These are phyloP conservation scores for Eumerus sabulonum DNA, from an alignment of 2,888 invertebrate genomes.

Conservation along the genomic window DNA sequence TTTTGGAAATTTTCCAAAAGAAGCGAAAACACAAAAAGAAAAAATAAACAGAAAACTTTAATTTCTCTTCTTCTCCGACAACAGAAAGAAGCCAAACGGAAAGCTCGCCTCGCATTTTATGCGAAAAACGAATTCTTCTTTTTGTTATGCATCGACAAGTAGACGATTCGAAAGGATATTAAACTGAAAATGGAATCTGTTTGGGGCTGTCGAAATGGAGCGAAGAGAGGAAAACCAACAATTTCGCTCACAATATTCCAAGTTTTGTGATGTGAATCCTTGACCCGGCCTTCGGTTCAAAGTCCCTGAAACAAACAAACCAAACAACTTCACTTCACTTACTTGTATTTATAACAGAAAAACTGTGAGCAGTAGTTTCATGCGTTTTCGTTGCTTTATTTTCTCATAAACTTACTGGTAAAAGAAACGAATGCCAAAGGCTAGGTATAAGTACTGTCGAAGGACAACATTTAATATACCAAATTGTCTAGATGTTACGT, in stretches of 20 bases:
- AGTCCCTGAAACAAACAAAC: conserved; percentile 1
- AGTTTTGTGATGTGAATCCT: conserved; percentile 19
- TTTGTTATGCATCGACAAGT: conserved; percentile 28
- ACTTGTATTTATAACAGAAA: too few relatives aligned
- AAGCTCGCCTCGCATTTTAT: conserved; percentile 31
- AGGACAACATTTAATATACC: background rate
- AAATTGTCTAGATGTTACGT: conserved; percentile 2
- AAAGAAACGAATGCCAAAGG: too few relatives aligned
- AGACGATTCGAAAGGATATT: conserved; percentile 7
- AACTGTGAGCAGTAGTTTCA: too few relatives aligned
- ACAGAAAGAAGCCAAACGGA: conserved; percentile 22
- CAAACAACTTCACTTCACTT: background rate
- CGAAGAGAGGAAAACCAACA: conserved; percentile 14
- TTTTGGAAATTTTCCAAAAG: conserved; percentile 52
- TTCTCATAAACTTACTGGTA: too few relatives aligned
- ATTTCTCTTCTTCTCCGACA: background rate
- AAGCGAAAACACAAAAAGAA: too few relatives aligned
- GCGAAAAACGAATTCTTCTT: conserved; percentile 21
- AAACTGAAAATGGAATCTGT: conserved; percentile 1
- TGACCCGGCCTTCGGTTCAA: conserved; percentile 39
- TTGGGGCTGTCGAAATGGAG: conserved; percentile 2
- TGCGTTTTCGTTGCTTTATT: too few relatives aligned
- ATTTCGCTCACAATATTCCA: conserved; percentile 30
- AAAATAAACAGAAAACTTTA: background rate
- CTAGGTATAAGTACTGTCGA: too few relatives aligned